Evolutionary conservation across 1,140 invertebrate genomes (phyloP).

Genomic region (Pogonus chalceus): DNA sequence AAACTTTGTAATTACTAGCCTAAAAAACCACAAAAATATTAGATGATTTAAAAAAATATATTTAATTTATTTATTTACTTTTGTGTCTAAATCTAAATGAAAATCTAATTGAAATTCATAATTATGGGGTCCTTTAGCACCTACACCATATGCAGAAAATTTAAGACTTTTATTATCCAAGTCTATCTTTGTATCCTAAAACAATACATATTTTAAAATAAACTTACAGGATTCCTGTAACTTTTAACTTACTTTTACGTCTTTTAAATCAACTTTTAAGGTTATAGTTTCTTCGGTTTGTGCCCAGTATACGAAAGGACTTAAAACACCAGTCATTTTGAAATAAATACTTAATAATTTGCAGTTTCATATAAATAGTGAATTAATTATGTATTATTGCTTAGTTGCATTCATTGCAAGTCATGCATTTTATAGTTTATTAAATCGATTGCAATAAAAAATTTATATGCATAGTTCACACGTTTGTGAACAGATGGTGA

Average conservation of each 20-base stretch:
- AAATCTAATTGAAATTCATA: conserved; percentile 68
- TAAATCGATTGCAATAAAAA: no score
- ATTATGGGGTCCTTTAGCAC: conserved; percentile 53
- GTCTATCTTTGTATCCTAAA: conserved; percentile 44
- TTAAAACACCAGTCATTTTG: conserved; percentile 38
- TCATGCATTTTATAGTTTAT: no score
- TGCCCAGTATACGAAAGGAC: conserved; percentile 88
- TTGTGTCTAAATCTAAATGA: conserved; percentile 53
- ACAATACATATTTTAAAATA: conserved; percentile 10
- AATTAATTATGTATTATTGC: no score
- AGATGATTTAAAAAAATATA: conserved; percentile 8
- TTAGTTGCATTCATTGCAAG: no score
- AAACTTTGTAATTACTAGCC: conserved; percentile 47
- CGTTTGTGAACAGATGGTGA: no score
- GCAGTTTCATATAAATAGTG: no score
- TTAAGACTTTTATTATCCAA: conserved; percentile 48
- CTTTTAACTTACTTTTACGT: conserved; percentile 54
- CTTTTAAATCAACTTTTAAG: conserved; percentile 74
- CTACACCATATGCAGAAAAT: conserved; percentile 54
- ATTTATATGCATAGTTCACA: no score
- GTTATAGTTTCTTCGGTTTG: conserved; percentile 68
- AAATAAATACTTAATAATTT: no score
- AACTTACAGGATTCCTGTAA: conserved; percentile 10
- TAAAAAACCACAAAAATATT: conserved; percentile 30
- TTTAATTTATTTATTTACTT: conserved; percentile 40